These are phyloP conservation scores for Lithophane ornitopus DNA, from an alignment of 2,888 invertebrate species.

Conservation along the genomic window DNA sequence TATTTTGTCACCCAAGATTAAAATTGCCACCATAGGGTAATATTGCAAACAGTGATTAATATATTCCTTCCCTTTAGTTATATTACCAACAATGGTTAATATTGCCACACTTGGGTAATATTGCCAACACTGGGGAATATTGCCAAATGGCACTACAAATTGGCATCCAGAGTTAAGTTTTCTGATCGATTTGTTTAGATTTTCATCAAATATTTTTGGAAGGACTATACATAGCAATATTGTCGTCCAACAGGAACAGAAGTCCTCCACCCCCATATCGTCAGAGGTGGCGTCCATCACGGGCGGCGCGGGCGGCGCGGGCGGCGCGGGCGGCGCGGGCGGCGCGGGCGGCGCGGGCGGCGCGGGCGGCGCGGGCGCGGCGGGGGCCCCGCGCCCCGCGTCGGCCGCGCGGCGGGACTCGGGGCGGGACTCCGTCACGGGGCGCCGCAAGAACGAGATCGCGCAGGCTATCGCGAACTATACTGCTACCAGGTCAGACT, in stretches of 20 bases:
- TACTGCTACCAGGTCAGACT: conserved; percentile 92
- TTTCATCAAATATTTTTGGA: neutral
- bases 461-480: conserved; percentile 98
- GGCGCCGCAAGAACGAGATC: conserved; percentile 95
- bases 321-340: conserved; percentile 67
- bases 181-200: too few species aligned
- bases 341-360: conserved; percentile 79
- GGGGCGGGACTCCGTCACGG: conserved; percentile 83
- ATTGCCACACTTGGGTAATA: neutral
- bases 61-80: too few species aligned
- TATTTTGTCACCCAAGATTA: too few species aligned
- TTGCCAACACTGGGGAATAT: neutral
- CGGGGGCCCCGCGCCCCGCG: conserved; percentile 63
- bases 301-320: conserved; percentile 64
- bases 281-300: conserved; percentile 86
- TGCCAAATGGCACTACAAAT: neutral
- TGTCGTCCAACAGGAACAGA: conserved; percentile 77
- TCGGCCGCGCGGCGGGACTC: conserved; percentile 79
- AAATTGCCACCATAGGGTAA: too few species aligned
- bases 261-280: conserved; percentile 84
- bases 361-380: conserved; percentile 73
- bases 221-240: too few species aligned
- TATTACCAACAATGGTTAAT: neutral
- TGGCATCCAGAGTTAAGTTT: neutral
- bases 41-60: neutral